Percentiles rank a stretch among this genome's conserved stretches.
phyloP scores from a whole-genome alignment of 2,113 vertebrate species.

The Girardinichthys multiradiatus region DNA sequence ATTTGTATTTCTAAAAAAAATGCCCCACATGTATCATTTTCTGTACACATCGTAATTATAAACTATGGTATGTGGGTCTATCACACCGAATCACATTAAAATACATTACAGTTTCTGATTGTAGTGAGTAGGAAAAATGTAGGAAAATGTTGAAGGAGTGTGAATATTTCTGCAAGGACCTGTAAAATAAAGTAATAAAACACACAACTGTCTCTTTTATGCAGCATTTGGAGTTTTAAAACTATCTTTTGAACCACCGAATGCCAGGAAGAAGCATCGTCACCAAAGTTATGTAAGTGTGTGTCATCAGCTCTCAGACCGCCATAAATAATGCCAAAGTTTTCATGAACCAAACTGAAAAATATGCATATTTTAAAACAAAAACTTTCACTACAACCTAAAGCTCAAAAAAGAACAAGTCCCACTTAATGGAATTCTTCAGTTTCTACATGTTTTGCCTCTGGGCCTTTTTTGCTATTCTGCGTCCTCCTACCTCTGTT shows the following conservation, averaged over 20 bases:
- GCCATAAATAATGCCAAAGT: conserved; percentile 57
- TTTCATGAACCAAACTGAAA: conserved; percentile 38
- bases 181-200: too few species aligned
- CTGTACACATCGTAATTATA: too few species aligned
- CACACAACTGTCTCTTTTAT: too few species aligned
- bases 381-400: conserved; percentile 54
- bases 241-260: not conserved
- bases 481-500: conserved; percentile 46
- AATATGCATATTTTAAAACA: conserved; percentile 51
- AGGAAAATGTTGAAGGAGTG: too few species aligned
- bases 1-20: too few species aligned
- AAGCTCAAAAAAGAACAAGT: conserved; percentile 55
- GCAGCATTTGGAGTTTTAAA: not conserved
- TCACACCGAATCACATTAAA: too few species aligned
- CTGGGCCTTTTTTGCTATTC: conserved; percentile 44
- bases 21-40: too few species aligned
- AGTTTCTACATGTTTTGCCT: conserved; percentile 60
- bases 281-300: conserved; percentile 16
- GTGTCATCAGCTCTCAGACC: conserved; percentile 44
- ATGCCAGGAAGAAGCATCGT: conserved; percentile 1
- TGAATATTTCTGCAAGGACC: too few species aligned
- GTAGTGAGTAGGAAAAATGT: too few species aligned
- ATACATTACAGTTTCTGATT: too few species aligned
- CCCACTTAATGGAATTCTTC: conserved; percentile 66
- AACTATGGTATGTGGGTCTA: too few species aligned